Evolutionary conservation across 1,140 invertebrate species (phyloP).

Genomic region (Colletes latitarsis): DNA sequence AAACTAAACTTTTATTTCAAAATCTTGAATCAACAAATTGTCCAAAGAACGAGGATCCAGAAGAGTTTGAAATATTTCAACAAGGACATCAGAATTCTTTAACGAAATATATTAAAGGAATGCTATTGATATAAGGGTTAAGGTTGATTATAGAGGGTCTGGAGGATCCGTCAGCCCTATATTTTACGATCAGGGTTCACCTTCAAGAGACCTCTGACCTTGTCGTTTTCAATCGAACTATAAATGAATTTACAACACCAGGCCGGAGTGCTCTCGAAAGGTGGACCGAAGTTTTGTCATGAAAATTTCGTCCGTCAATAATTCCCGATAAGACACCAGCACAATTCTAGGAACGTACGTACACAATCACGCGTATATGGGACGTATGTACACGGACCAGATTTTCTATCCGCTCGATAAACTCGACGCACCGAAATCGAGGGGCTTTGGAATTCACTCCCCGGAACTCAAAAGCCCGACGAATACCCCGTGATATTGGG

Average conservation of each 20-base stretch:
- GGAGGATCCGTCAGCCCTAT: too few relatives aligned
- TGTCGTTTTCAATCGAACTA: background rate
- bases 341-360: background rate
- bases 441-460: constrained; percentile 53
- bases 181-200: background rate
- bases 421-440: constrained; percentile 57
- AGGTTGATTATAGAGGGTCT: too few relatives aligned
- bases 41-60: too few relatives aligned
- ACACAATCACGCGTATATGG: constrained; percentile 9
- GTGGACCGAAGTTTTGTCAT: constrained; percentile 39
- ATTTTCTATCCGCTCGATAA: constrained; percentile 60
- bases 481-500: constrained; percentile 60
- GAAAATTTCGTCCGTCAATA: constrained; percentile 54
- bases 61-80: too few relatives aligned
- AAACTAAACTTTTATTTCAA: too few relatives aligned
- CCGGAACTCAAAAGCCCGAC: constrained; percentile 44
- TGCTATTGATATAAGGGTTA: too few relatives aligned
- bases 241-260: constrained; percentile 35
- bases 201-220: background rate
- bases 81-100: too few relatives aligned
- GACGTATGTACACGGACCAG: constrained; percentile 22
- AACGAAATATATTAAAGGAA: too few relatives aligned
- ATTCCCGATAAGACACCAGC: constrained; percentile 18
- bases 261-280: background rate
- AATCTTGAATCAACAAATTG: too few relatives aligned